phyloP scores from a whole-genome alignment of 2,888 invertebrate genomes.

The Lymantria dispar region DNA sequence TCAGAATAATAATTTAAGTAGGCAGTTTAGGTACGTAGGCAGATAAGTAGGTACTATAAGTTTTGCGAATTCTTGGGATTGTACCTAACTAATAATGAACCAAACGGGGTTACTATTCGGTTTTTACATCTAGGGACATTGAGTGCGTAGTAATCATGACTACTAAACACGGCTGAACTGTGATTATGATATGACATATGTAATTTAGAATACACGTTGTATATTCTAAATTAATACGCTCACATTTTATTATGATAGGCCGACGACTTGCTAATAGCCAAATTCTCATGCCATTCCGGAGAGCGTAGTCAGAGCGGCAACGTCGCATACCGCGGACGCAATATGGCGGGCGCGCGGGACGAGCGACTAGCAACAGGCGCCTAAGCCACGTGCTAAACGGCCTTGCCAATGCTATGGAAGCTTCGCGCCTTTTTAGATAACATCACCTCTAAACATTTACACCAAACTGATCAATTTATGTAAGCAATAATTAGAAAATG shows the following conservation, averaged over 20 bases:
- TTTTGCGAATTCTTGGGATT: no score
- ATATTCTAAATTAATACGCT: constrained; percentile 19
- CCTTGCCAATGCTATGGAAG: constrained; percentile 72
- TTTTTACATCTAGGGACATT: no score
- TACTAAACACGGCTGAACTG: no score
- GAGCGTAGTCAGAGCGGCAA: constrained; percentile 62
- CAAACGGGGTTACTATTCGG: no score
- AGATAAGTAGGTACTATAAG: no score
- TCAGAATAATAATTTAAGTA: no score
- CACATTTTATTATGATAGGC: constrained; percentile 36
- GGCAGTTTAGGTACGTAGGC: no score
- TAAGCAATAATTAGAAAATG: constrained; percentile 12
- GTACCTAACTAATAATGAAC: no score
- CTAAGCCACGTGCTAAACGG: constrained; percentile 70
- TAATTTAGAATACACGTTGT: neutral
- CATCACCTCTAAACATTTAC: constrained; percentile 51
- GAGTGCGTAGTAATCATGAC: no score
- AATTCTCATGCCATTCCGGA: constrained; percentile 48
- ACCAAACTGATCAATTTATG: constrained; percentile 40
- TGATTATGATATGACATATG: no score
- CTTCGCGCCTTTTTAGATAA: constrained; percentile 75
- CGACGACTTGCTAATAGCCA: constrained; percentile 51
- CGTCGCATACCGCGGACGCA: constrained; percentile 52
- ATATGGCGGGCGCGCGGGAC: constrained; percentile 29
- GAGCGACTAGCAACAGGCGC: constrained; percentile 67